Evolutionary conservation across 2,113 vertebrate genomes (phyloP).

Genomic region (Scortum barcoo): DNA sequence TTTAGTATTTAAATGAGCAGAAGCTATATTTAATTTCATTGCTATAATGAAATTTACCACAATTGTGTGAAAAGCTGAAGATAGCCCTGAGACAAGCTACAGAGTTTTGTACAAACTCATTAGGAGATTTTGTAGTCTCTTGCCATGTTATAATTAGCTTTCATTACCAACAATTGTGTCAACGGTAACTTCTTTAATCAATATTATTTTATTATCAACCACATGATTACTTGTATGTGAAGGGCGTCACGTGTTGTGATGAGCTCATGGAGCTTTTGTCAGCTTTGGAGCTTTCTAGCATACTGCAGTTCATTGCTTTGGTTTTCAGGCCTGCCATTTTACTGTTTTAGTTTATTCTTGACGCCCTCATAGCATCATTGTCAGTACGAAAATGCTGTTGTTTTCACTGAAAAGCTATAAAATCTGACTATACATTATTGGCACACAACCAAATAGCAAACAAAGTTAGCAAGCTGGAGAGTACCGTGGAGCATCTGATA

Average conservation of each 20-base stretch:
- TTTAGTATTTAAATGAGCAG: not conserved
- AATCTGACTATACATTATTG: not conserved
- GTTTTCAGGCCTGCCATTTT: not conserved
- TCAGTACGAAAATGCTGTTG: not conserved
- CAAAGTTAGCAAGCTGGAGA: not conserved
- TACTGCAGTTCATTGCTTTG: not conserved
- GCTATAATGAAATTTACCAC: not conserved
- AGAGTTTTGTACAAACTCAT: not conserved
- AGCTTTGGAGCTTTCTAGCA: not conserved
- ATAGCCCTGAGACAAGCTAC: not conserved
- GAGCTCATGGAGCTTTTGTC: too few relatives aligned
- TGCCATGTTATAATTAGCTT: not conserved
- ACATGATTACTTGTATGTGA: not conserved
- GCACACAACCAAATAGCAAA: not conserved
- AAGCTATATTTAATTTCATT: conserved; percentile 12
- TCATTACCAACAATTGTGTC: not conserved
- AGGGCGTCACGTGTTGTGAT: too few relatives aligned
- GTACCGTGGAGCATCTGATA: not conserved
- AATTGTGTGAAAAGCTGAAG: conserved; percentile 7
- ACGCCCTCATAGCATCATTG: not conserved
- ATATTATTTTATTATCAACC: not conserved
- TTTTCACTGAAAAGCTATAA: not conserved
- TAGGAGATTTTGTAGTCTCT: not conserved
- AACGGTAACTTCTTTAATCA: not conserved
- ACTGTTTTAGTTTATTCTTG: not conserved